phyloP scores from a whole-genome alignment of 2,888 invertebrate species.

The Girardia tigrina region DNA sequence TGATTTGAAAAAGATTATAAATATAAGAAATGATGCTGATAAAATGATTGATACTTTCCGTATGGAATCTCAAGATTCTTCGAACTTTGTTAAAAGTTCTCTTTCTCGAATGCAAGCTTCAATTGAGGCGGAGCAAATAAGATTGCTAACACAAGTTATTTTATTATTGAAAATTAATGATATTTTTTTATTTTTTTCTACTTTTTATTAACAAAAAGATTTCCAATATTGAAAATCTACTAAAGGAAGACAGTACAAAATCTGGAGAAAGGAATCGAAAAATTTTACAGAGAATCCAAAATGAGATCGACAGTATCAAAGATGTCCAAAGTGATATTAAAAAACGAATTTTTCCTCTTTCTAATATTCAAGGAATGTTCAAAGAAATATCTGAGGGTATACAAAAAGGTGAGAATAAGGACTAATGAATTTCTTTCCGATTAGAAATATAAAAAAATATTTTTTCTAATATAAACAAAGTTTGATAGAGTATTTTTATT shows the following conservation, averaged over 20 bases:
- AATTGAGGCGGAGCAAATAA: background rate
- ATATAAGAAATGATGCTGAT: background rate
- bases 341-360: background rate
- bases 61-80: background rate
- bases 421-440: background rate
- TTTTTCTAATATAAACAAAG: no score
- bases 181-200: background rate
- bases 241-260: background rate
- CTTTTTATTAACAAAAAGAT: background rate
- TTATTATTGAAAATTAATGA: background rate
- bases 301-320: background rate
- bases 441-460: background rate
- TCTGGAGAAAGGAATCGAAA: background rate
- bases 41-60: background rate
- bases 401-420: background rate
- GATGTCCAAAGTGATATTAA: background rate
- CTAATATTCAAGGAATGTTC: background rate
- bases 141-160: background rate
- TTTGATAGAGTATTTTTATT: no score
- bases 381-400: background rate
- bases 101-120: background rate
- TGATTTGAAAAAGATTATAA: background rate
- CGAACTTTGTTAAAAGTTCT: background rate
- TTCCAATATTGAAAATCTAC: background rate
- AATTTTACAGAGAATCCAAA: background rate